Percentiles rank a stretch among this genome's conserved stretches.
These are phyloP conservation scores for Yponomeuta evonymella DNA, from an alignment of 2,888 invertebrate genomes.

Conservation along the genomic window DNA sequence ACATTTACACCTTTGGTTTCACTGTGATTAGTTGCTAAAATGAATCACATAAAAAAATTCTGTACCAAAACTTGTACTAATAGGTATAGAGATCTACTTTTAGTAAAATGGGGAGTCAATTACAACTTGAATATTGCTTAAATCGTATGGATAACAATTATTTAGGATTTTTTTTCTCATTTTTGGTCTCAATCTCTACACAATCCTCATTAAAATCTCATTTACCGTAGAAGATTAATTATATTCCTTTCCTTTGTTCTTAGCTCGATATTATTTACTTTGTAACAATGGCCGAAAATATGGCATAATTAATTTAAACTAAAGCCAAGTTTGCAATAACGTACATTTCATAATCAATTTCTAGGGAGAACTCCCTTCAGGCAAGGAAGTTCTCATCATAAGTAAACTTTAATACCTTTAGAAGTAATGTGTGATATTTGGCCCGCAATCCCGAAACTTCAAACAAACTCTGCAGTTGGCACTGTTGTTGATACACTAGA, in stretches of 20 bases:
- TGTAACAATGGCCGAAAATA: not conserved
- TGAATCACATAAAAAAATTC: too few relatives aligned
- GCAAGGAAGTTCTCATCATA: too few relatives aligned
- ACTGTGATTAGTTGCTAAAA: too few relatives aligned
- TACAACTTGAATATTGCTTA: not conserved
- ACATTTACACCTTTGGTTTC: too few relatives aligned
- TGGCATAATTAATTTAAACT: not conserved
- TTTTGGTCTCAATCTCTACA: too few relatives aligned
- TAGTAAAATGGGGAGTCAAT: conserved; percentile 8
- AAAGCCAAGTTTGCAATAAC: not conserved
- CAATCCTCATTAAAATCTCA: too few relatives aligned
- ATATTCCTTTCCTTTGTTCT: too few relatives aligned
- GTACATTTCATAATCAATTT: too few relatives aligned
- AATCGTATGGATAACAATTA: not conserved
- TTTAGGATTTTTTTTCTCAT: not conserved
- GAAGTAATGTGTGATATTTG: not conserved
- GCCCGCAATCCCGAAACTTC: not conserved
- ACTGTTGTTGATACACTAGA: not conserved
- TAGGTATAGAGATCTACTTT: conserved; percentile 7
- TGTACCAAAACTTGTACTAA: too few relatives aligned
- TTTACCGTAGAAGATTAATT: too few relatives aligned
- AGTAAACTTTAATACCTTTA: not conserved
- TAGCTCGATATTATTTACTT: too few relatives aligned
- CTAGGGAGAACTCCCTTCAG: too few relatives aligned
- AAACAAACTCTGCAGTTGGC: not conserved